Conservation (phyloP, 2,888 invertebrate genomes). For the Metalampra italica region DNA sequence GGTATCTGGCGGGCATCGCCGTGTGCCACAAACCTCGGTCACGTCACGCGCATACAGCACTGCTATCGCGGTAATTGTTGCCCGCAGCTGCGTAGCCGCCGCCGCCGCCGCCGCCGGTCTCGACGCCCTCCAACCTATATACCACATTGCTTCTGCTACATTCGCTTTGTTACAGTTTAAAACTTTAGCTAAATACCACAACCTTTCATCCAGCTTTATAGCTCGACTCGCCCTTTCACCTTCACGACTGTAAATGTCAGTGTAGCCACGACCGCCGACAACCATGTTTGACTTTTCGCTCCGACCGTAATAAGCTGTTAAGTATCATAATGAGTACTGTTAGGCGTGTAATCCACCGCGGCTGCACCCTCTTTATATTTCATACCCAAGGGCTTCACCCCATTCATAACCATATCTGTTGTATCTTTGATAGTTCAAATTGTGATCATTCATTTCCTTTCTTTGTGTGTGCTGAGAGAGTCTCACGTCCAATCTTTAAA, state of each 20-base stretch:
- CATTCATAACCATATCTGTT: conserved; percentile 39
- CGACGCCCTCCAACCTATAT: conserved; percentile 56
- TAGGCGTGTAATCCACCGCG: conserved; percentile 61
- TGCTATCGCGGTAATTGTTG: conserved; percentile 63
- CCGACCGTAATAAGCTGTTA: conserved; percentile 58
- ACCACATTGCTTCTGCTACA: conserved; percentile 14
- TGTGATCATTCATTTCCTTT: conserved; percentile 21
- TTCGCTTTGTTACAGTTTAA: conserved; percentile 19
- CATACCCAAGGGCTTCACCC: conserved; percentile 44
- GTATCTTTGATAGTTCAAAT: conserved; percentile 27
- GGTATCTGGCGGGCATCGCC: conserved; percentile 66
- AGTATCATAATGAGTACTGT: conserved; percentile 55
- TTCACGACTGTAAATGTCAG: conserved; percentile 39
- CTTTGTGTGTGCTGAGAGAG: conserved; percentile 29
- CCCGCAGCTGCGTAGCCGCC: conserved; percentile 54
- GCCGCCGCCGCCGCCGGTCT: conserved; percentile 45
- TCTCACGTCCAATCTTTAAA: conserved; percentile 26
- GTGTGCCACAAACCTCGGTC: conserved; percentile 66
- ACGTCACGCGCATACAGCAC: conserved; percentile 62
- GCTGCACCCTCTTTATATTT: conserved; percentile 44
- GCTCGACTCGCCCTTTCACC: conserved; percentile 33
- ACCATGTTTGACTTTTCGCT: conserved; percentile 52
- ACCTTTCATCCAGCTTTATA: conserved; percentile 16
- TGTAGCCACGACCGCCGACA: conserved; percentile 19
- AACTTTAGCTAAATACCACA: conserved; percentile 12